A percentile compares a stretch with the other conserved stretches of the same genome.
Evolutionary conservation across 2,888 invertebrate species (phyloP).

Genomic region (Eilema depressum): DNA sequence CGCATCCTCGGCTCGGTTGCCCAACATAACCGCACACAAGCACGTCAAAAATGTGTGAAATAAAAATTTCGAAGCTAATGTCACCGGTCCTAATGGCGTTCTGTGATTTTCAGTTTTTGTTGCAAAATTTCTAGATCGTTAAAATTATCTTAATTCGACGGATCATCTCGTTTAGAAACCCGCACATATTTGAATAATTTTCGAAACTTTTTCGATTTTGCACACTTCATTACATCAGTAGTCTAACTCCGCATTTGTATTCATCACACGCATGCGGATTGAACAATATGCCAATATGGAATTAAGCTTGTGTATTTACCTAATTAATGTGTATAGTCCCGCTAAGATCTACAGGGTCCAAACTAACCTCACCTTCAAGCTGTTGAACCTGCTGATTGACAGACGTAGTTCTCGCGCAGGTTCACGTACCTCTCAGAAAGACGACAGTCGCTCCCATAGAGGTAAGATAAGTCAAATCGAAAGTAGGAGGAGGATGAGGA

Average conservation of each 20-base stretch:
- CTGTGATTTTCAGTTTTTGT: constrained; percentile 48
- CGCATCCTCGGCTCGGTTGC: constrained; percentile 33
- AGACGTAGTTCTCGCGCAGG: too few species aligned
- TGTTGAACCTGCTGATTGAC: too few species aligned
- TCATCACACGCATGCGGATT: not conserved
- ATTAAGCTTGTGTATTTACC: too few species aligned
- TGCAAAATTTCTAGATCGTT: constrained; percentile 50
- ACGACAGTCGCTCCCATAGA: too few species aligned
- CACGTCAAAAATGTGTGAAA: constrained; percentile 41
- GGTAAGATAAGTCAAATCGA: too few species aligned
- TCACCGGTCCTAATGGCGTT: constrained; percentile 45
- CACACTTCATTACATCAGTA: constrained; percentile 20
- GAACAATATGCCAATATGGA: not conserved
- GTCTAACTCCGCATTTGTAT: constrained; percentile 17
- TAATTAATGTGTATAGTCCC: too few species aligned
- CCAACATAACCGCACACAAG: constrained; percentile 22
- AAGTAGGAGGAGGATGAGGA: too few species aligned
- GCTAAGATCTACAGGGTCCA: too few species aligned
- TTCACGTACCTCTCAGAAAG: too few species aligned
- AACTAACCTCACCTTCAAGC: too few species aligned
- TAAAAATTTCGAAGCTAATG: constrained; percentile 49
- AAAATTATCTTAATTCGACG: constrained; percentile 45
- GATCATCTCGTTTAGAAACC: constrained; percentile 45
- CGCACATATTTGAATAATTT: constrained; percentile 43
- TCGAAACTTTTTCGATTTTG: constrained; percentile 23